These are phyloP conservation scores for Macrosteles quadrilineatus DNA, from an alignment of 1,140 invertebrate species.

Conservation along the genomic window DNA sequence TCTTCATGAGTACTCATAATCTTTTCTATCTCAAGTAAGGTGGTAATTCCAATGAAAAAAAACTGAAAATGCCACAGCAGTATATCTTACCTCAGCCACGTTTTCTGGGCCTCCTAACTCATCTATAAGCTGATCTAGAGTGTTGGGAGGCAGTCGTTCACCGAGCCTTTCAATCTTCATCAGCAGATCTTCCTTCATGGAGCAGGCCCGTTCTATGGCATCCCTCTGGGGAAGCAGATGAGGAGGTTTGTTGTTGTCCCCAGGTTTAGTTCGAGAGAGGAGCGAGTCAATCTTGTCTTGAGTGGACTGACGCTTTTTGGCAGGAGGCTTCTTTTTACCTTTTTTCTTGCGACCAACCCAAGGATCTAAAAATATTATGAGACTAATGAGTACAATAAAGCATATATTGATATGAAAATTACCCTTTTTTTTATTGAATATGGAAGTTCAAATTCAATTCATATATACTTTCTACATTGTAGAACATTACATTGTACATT, in stretches of 20 bases:
- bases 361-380: conserved; percentile 77
- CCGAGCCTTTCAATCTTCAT: conserved; percentile 85
- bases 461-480: too few species aligned
- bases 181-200: conserved; percentile 92
- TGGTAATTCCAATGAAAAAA: too few species aligned
- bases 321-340: conserved; percentile 65
- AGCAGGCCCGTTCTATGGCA: conserved; percentile 81
- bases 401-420: too few species aligned
- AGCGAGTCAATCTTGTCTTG: conserved; percentile 67
- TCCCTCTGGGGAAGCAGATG: conserved; percentile 67
- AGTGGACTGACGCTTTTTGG: conserved; percentile 65
- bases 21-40: too few species aligned
- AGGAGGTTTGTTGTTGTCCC: conserved; percentile 28
- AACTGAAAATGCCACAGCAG: too few species aligned
- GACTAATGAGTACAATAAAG: conserved; percentile 37
- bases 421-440: too few species aligned
- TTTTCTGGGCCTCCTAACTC: conserved; percentile 96
- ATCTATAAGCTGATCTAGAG: conserved; percentile 97
- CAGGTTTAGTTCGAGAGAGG: conserved; percentile 33
- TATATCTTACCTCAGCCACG: conserved; percentile 87
- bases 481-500: too few species aligned
- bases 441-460: too few species aligned
- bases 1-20: too few species aligned
- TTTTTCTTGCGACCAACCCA: conserved; percentile 75
- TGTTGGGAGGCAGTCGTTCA: conserved; percentile 92